phyloP scores from a whole-genome alignment of 2,888 invertebrate genomes.

The Mythimna lalbum region DNA sequence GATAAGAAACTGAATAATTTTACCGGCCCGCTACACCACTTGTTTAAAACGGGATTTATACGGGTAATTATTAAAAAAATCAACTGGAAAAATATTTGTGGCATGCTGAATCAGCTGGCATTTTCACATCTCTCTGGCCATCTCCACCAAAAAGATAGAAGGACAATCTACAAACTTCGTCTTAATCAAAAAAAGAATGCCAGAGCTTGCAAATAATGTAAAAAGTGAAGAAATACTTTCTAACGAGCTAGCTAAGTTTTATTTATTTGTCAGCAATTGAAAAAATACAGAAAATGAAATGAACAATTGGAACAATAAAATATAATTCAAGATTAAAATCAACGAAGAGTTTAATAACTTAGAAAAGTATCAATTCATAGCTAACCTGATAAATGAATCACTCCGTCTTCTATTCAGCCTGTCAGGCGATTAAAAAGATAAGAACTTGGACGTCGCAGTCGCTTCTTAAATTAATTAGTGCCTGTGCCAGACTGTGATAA shows the following conservation, averaged over 20 bases:
- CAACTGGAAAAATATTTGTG: no score
- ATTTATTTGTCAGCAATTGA: neutral
- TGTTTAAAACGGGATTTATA: no score
- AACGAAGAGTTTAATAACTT: neutral
- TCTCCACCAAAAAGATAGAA: no score
- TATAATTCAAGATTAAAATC: neutral
- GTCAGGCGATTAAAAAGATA: constrained; percentile 1
- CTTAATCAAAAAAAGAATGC: no score
- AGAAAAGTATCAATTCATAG: neutral
- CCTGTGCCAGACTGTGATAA: neutral
- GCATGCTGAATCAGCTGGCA: no score
- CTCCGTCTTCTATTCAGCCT: neutral
- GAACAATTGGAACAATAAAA: neutral
- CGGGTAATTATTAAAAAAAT: no score
- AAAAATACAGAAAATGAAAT: neutral
- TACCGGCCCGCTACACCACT: no score
- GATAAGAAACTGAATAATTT: no score
- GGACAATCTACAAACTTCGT: no score
- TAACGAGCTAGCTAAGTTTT: no score
- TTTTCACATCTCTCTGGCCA: no score
- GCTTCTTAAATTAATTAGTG: neutral
- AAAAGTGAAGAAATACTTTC: neutral
- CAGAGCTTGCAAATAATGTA: neutral
- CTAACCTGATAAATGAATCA: neutral
- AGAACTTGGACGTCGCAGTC: neutral